Conservation (phyloP, 1,140 invertebrate genomes). For the Diabrotica undecimpunctata region DNA sequence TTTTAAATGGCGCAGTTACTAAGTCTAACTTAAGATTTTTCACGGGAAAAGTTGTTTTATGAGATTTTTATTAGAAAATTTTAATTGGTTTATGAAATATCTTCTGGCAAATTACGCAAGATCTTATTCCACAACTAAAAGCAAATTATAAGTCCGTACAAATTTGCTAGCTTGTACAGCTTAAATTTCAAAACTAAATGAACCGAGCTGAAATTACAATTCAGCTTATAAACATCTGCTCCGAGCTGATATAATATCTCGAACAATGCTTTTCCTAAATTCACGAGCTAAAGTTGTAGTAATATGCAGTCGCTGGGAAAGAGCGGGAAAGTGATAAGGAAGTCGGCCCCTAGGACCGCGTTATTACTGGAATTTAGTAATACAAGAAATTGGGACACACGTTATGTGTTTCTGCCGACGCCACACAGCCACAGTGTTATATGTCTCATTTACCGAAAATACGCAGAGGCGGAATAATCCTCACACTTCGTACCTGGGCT, state of each 20-base stretch:
- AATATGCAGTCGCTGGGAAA: constrained; percentile 7
- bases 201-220: constrained; percentile 11
- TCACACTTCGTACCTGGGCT: no score
- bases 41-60: not conserved
- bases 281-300: constrained; percentile 15
- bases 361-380: constrained; percentile 21
- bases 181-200: constrained; percentile 5
- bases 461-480: no score
- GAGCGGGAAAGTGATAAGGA: constrained; percentile 16
- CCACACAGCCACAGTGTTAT: no score
- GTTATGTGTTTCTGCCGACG: constrained; percentile 23
- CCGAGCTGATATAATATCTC: constrained; percentile 15
- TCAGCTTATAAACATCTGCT: constrained; percentile 10
- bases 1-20: not conserved
- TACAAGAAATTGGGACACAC: constrained; percentile 21
- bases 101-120: not conserved
- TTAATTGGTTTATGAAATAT: not conserved
- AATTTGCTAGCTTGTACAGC: constrained; percentile 2
- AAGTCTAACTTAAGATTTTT: not conserved
- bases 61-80: not conserved
- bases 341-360: constrained; percentile 7
- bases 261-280: constrained; percentile 13
- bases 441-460: no score
- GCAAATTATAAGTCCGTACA: not conserved
- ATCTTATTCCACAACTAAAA: not conserved